A percentile compares a stretch with the other conserved stretches of the same genome.
Conservation (phyloP, 2,797 vertebrate species). For the Poeciliopsis infans region DNA sequence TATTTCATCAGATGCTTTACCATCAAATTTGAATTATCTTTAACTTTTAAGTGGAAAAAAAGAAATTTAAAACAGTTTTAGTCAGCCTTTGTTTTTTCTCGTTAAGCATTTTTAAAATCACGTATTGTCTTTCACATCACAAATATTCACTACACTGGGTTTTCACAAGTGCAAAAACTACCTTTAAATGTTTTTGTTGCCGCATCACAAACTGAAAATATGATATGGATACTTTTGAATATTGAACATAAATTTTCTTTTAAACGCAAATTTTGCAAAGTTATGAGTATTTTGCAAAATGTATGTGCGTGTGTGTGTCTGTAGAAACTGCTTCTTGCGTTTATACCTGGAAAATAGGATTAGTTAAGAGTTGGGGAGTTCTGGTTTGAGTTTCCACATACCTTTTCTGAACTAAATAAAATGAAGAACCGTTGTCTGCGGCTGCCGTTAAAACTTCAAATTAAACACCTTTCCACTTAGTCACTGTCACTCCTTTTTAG, state of each 20-base stretch:
- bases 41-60: background rate
- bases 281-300: background rate
- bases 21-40: too few species aligned
- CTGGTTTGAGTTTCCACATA: background rate
- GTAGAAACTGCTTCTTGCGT: constrained; percentile 11
- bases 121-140: background rate
- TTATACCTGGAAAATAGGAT: constrained; percentile 29
- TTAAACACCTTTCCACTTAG: background rate
- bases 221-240: background rate
- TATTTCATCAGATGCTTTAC: background rate
- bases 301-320: background rate
- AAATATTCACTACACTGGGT: background rate
- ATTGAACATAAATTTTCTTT: background rate
- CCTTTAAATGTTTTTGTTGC: background rate
- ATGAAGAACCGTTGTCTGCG: background rate
- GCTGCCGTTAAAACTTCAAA: background rate
- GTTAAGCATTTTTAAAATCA: background rate
- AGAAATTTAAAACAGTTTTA: background rate
- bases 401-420: background rate
- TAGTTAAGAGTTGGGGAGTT: constrained; percentile 41
- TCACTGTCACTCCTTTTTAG: background rate
- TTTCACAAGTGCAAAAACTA: background rate
- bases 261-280: background rate
- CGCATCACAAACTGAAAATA: background rate
- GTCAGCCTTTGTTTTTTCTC: background rate